These are phyloP conservation scores for Ptychobarbus kaznakovi DNA, from an alignment of 2,797 vertebrate species.

Conservation along the genomic window DNA sequence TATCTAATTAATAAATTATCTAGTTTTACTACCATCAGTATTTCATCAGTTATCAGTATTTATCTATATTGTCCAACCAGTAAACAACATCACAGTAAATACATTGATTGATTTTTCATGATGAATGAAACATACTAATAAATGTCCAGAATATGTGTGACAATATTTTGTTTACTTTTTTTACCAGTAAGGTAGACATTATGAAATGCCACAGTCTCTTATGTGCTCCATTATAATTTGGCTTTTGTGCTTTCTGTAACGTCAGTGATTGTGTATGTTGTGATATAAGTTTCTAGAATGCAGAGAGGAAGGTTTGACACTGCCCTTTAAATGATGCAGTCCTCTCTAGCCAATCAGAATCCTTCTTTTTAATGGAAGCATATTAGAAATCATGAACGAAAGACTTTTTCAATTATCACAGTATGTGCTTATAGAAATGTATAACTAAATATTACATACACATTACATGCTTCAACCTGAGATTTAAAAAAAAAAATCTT, in stretches of 20 bases:
- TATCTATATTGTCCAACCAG: background rate
- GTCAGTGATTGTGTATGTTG: background rate
- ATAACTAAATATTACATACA: background rate
- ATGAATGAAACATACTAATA: background rate
- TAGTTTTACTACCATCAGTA: background rate
- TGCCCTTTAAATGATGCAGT: slow-evolving; percentile 10
- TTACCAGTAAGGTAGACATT: background rate
- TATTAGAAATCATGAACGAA: slow-evolving; percentile 32
- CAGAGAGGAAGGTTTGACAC: background rate
- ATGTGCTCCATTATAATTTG: background rate
- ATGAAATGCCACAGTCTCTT: background rate
- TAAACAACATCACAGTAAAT: background rate
- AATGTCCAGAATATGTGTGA: background rate
- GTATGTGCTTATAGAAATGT: slow-evolving; percentile 2
- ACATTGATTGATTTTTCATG: background rate
- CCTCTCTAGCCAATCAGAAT: slow-evolving; percentile 26
- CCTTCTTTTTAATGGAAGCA: background rate
- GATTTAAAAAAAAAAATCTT: background rate
- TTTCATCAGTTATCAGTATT: background rate
- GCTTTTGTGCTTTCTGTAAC: background rate
- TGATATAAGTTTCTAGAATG: slow-evolving; percentile 6
- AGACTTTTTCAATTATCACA: background rate
- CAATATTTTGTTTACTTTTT: background rate
- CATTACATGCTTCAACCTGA: background rate
- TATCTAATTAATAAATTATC: no score